phyloP scores from a whole-genome alignment of 2,888 invertebrate species.

The Pecten maximus region DNA sequence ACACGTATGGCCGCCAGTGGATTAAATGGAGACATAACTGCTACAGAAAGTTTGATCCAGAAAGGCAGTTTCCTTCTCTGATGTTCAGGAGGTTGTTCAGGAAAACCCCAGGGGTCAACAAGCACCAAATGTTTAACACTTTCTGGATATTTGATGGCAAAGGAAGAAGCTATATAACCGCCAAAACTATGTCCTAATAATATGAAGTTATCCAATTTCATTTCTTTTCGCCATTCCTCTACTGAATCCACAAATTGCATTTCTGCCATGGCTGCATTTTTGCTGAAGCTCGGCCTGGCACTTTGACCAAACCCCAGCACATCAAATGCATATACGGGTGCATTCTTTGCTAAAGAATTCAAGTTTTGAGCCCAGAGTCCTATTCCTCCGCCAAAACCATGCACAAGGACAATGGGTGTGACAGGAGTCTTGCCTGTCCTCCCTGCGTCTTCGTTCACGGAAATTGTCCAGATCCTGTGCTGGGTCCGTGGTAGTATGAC shows the following conservation, averaged over 20 bases:
- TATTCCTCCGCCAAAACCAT: constrained; percentile 96
- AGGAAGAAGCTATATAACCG: constrained; percentile 79
- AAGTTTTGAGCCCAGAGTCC: constrained; percentile 97
- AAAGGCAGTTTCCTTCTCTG: constrained; percentile 85
- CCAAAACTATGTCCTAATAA: constrained; percentile 97
- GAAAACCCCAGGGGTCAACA: constrained; percentile 93
- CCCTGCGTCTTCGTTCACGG: constrained; percentile 61
- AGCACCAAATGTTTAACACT: constrained; percentile 95
- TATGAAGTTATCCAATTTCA: constrained; percentile 93
- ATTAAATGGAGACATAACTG: constrained; percentile 92
- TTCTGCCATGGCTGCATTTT: constrained; percentile 91
- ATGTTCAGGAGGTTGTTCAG: constrained; percentile 76
- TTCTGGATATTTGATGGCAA: constrained; percentile 87
- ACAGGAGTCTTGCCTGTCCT: constrained; percentile 41
- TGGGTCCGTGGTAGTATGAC: constrained; percentile 64
- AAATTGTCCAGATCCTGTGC: constrained; percentile 65
- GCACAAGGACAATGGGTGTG: constrained; percentile 92
- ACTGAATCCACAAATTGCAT: constrained; percentile 94
- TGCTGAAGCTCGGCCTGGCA: constrained; percentile 92
- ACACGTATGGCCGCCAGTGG: constrained; percentile 95
- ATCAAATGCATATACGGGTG: constrained; percentile 96
- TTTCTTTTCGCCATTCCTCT: constrained; percentile 96
- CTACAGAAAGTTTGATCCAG: constrained; percentile 91
- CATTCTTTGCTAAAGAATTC: constrained; percentile 88
- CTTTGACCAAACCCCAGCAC: constrained; percentile 93